Evolutionary conservation across 2,888 invertebrate genomes (phyloP).

Genomic region (Hemithea aestivaria): DNA sequence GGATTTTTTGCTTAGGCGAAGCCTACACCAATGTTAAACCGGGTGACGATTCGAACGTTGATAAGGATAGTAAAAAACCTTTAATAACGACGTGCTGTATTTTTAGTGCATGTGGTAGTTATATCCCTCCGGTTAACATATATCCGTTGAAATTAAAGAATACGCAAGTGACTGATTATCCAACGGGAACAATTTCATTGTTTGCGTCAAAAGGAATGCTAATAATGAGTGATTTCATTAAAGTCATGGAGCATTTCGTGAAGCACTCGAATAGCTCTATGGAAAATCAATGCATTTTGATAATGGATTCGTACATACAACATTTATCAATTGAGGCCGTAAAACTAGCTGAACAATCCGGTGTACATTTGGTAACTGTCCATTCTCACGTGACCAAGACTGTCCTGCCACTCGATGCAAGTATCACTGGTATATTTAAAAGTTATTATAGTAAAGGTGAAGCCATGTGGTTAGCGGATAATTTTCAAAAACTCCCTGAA

Average conservation of each 20-base stretch:
- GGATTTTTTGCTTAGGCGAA: conserved; percentile 12
- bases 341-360: conserved; percentile 2
- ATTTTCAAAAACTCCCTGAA: too few relatives aligned
- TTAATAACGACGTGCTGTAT: conserved; percentile 8
- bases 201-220: conserved; percentile 1
- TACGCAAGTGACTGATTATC: too few relatives aligned
- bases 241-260: conserved; percentile 10
- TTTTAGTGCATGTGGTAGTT: conserved; percentile 4
- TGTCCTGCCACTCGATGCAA: too few relatives aligned
- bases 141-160: background rate
- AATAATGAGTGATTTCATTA: background rate
- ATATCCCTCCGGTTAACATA: conserved; percentile 6
- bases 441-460: background rate
- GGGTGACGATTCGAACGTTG: background rate
- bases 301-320: conserved; percentile 6
- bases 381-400: background rate
- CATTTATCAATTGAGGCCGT: conserved; percentile 8
- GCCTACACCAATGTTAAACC: background rate
- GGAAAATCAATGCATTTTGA: conserved; percentile 8
- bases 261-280: conserved; percentile 2
- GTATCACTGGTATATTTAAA: background rate
- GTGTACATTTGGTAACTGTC: conserved; percentile 3
- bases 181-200: background rate
- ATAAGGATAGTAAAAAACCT: background rate
- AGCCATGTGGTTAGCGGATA: background rate